Base-by-base conservation (phyloP, 2,797 vertebrate genomes). In the Fratercula arctica region DNA sequence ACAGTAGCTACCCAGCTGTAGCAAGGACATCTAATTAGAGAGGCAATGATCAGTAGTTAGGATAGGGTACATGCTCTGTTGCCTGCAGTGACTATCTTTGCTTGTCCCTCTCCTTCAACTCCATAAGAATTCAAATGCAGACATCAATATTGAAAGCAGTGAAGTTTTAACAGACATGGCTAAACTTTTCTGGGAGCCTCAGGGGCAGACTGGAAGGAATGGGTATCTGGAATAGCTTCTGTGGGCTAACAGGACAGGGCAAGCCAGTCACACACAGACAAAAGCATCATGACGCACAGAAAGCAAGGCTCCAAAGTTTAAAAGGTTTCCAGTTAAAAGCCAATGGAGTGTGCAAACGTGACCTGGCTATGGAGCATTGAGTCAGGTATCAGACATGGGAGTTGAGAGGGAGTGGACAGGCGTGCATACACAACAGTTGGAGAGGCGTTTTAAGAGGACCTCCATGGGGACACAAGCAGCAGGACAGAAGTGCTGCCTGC, bases 1-100 rank as follows among this genome's bases (percentile, higher is more conserved):
- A 63, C 6, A 11, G 29, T 10, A 37, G 21, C 1, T 19, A 0
- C 33, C 43, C 1, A 1, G 24, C 33, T 83, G 24, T 41, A 37
- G 53, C 37, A 83, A 46, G 14, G 16, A 31, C 14, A 9, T 69
- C 54, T 85, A 90, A 75, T 17, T 31, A 94, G 43, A 67, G 17
- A 85, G 53, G 43, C 51, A 74, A 35, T n/a, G 51, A 76, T 51
- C 64, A 73, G 39, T 14, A 70, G 46, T 46, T 61, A 83, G 39
- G 13, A 35, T 9, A 53, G 37, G 12, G 11, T 35, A 76, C 9
- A 4, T 39, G 59, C 41, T 77, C 33, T 73, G 28, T 26, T 78
- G 67, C 41, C n/a, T 82, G 37, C 41, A 61, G 9, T 43, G 68
- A 69, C 31, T 63, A 18, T 35, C 48, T 85, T 77, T 87, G 35